Base-by-base conservation (phyloP, 2,888 invertebrate genomes). In the Oligia strigilis region DNA sequence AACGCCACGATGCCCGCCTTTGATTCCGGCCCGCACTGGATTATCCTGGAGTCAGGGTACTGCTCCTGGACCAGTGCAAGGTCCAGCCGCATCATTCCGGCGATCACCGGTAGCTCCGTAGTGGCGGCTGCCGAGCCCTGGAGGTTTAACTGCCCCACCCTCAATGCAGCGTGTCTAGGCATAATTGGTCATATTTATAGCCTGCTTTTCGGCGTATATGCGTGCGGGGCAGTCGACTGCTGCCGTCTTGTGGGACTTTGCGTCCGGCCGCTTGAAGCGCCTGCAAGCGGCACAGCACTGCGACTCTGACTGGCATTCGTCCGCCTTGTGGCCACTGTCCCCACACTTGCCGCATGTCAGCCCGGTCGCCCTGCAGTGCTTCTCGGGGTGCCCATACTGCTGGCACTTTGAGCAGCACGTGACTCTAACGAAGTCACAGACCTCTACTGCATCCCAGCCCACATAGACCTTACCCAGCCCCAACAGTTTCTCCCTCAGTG, bases 391-490 rank as follows among this genome's bases (percentile, higher is more conserved):
- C 0, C 92, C 92, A 40, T 92, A 92, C 3, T 84, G 84, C n/a
- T 92, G 93, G 66, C 93, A 93, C 17, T 84, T 90, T 0, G 13
- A 52, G 77, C 91, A 92, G 86, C 90, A 90, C 0, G 90, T 89
- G 0, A 81, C 87, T 4, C 65, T 4, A 0, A 89, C 40, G 5
- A 49, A 87, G 65, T 90, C 88, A 0, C 40, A 52, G 0, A 86
- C 80, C 0, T 80, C 72, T 0, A 78, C 80, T 0, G 66, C 80
- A 5, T 89, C 85, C 90, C 90, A 90, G 0, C 86, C 89, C 0
- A 90, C 46, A 9, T 85, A 90, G 0, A 90, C 58, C 0, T 71
- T 52, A 0, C 76, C 83, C 2, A 60, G 11, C 0, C 6, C 14
- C 0, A 90, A 19, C 0, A 91, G 46, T 65, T 11, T 83, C 55